Conservation (phyloP, 2,113 vertebrate genomes). For the Scytalopus superciliaris region DNA sequence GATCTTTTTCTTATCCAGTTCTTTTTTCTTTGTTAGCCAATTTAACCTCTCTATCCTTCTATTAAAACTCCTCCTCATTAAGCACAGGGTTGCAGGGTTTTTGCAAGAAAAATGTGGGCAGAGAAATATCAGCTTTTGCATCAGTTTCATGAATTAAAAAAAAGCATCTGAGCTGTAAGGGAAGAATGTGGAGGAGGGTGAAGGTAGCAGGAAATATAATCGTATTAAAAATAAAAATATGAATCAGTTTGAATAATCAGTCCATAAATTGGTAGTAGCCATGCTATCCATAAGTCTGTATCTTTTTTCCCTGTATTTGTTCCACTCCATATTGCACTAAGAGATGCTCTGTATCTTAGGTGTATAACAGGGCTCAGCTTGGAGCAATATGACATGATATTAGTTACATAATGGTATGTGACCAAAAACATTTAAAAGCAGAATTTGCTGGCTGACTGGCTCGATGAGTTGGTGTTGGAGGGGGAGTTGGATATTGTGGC, state of each 20-base stretch:
- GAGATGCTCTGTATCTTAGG: neutral
- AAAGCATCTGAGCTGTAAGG: neutral
- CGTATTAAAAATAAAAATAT: slow-evolving; percentile 11
- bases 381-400: neutral
- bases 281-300: neutral
- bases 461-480: neutral
- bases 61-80: slow-evolving; percentile 67
- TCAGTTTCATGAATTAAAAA: slow-evolving; percentile 12
- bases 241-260: neutral
- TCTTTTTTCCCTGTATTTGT: neutral
- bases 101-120: slow-evolving; percentile 55
- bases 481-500: neutral
- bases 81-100: slow-evolving; percentile 46
- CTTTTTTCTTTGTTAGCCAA: slow-evolving; percentile 47
- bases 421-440: slow-evolving; percentile 42
- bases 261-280: neutral
- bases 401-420: slow-evolving; percentile 44
- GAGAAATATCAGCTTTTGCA: slow-evolving; percentile 49
- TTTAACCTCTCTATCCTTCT: slow-evolving; percentile 65
- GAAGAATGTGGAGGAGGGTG: slow-evolving; percentile 2
- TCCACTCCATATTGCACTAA: neutral
- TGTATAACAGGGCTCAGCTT: neutral
- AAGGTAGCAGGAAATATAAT: slow-evolving; percentile 20
- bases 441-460: neutral
- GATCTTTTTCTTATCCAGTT: slow-evolving; percentile 50